phyloP scores from a whole-genome alignment of 2,888 invertebrate genomes.

The Incurvaria masculella region DNA sequence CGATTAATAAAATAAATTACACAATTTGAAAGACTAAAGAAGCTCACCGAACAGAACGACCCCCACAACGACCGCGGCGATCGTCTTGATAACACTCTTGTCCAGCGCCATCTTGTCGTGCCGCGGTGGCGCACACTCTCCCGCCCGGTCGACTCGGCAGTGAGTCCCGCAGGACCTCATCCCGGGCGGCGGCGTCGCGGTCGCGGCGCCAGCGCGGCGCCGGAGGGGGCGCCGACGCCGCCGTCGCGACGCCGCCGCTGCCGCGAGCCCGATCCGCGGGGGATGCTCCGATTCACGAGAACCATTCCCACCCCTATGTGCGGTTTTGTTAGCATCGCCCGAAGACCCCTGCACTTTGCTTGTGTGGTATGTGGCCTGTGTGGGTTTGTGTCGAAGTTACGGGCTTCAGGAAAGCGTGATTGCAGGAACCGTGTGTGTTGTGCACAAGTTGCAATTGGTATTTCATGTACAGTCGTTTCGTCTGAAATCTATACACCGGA shows the following conservation, averaged over 20 bases:
- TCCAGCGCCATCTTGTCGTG: constrained; percentile 35
- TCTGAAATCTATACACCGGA: no score
- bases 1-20: constrained; percentile 1
- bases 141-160: not conserved
- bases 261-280: no score
- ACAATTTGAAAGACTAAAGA: constrained; percentile 3
- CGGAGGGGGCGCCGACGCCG: constrained; percentile 1
- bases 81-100: constrained; percentile 40
- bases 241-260: constrained; percentile 21
- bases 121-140: not conserved
- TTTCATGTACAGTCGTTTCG: no score
- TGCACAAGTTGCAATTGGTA: no score
- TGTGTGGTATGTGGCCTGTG: no score
- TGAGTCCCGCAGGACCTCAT: not conserved
- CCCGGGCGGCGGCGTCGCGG: not conserved
- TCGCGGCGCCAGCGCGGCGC: constrained; percentile 23
- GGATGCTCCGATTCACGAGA: no score
- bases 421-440: no score
- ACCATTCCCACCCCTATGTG: no score
- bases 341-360: no score
- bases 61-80: constrained; percentile 30
- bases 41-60: constrained; percentile 38
- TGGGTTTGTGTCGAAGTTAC: no score
- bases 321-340: no score
- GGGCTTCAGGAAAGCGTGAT: no score